Evolutionary conservation across 2,113 vertebrate genomes (phyloP), one percentile per base, ranked within the genome.

Genomic region (Cyprinodon tularosa): DNA sequence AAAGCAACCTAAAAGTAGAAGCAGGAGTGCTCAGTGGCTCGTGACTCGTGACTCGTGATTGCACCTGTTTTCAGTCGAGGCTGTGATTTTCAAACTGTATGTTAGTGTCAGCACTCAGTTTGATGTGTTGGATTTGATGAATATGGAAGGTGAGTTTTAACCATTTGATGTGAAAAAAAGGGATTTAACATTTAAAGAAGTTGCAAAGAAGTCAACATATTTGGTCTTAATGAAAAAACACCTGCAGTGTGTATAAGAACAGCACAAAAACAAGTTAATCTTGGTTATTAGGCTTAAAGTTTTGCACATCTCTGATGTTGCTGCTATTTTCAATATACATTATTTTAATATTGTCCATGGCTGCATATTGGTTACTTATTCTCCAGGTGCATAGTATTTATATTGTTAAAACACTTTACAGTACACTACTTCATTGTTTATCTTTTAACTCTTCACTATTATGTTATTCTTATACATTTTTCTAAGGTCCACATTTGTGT

Each of bases 161-260:
- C 45, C 37, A 5, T 79, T n/a, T 63, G 37, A 78, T 65, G n/a
- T 37, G 68, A 36, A 12, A 68, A 44, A 60, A 59, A 60, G 47
- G 29, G 40, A 74, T n/a, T 57, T 38, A 14, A 22, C 48, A 22
- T n/a, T 29, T 29, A 36, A 20, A 45, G 15, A 44, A n/a, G 10
- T 14, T 67, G 62, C 10, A 15, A 69, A 37, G 66, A 70, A 40
- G 20, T 36, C 39, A 65, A 39, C 7, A 9, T 42, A 36, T 14
- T 6, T 76, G 36, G 22, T 4, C 15, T 37, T 53, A 44, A 65
- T 45, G 37, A 39, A 69, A 42, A 45, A 53, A 1, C 29, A 29
- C 67, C 22, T 64, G 9, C 64, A 63, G 13, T 36, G 17, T 53
- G 6, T 53, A 7, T 2, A 57, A 57, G 71, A 57, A 36, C 4